A percentile compares a stretch with the other conserved stretches of the same genome.
Conservation (phyloP, 2,888 invertebrate species). For the Hyposoter dolosus region DNA sequence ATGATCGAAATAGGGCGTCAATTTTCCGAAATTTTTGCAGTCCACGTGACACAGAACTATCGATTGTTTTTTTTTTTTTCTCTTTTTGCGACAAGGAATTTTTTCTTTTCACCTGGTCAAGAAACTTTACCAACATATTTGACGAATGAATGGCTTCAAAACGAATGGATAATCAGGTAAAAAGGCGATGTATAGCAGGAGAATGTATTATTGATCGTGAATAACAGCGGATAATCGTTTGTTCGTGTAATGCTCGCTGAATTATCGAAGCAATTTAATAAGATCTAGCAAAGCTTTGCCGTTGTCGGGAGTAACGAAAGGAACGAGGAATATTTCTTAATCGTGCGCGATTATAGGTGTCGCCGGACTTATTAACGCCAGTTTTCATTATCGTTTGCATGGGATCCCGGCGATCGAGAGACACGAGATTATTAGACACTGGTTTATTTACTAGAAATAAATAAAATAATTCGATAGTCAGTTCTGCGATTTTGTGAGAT, state of each 20-base stretch:
- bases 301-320: slow-evolving; percentile 24
- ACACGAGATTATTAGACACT: slow-evolving; percentile 59
- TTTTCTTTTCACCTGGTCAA: too few species aligned
- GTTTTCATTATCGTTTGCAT: slow-evolving; percentile 63
- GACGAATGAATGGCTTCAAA: neutral
- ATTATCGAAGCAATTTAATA: slow-evolving; percentile 57
- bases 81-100: too few species aligned
- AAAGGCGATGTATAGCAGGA: neutral
- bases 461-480: slow-evolving; percentile 59
- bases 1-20: too few species aligned
- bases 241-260: slow-evolving; percentile 34
- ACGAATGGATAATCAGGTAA: neutral
- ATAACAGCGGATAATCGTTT: slow-evolving; percentile 27
- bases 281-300: slow-evolving; percentile 37
- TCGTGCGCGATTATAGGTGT: slow-evolving; percentile 66
- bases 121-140: neutral
- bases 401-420: slow-evolving; percentile 40
- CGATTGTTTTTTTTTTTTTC: too few species aligned
- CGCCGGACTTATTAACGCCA: slow-evolving; percentile 68
- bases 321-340: slow-evolving; percentile 61
- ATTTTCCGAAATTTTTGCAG: too few species aligned
- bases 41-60: too few species aligned
- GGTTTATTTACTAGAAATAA: slow-evolving; percentile 65
- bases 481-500: slow-evolving; percentile 58
- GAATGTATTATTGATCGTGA: slow-evolving; percentile 52